Percentiles rank a stretch among this genome's conserved stretches.
Evolutionary conservation across 2,888 invertebrate species (phyloP).

Genomic region (Pterostichus niger): DNA sequence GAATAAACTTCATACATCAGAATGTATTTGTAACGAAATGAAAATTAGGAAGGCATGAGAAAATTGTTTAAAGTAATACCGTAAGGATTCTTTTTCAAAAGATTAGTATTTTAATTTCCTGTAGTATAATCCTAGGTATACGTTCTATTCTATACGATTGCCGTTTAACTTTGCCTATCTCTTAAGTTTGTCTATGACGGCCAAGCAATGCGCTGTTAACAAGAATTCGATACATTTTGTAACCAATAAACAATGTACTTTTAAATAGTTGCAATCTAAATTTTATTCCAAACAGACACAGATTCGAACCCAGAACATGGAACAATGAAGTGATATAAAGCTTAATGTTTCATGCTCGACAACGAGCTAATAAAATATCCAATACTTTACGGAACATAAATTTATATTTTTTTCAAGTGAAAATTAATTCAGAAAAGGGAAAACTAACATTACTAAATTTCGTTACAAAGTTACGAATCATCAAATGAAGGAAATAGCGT

Average conservation of each 20-base stretch:
- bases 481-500: conserved; percentile 28
- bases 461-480: background rate
- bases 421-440: background rate
- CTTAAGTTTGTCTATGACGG: background rate
- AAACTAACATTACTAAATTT: background rate
- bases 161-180: conserved; percentile 16
- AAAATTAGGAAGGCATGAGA: no score
- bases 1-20: no score
- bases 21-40: no score
- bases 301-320: background rate
- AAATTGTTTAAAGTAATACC: no score
- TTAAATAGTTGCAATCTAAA: no score
- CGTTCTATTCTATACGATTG: conserved; percentile 6
- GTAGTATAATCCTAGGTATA: background rate
- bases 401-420: background rate
- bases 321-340: background rate
- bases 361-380: no score
- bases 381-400: background rate
- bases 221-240: no score
- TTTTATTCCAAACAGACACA: background rate
- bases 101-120: background rate
- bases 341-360: no score
- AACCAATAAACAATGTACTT: no score
- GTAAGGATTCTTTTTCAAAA: no score
- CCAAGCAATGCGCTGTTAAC: background rate